Conservation (phyloP, 2,113 vertebrate genomes). For the Lophochroa leadbeateri region DNA sequence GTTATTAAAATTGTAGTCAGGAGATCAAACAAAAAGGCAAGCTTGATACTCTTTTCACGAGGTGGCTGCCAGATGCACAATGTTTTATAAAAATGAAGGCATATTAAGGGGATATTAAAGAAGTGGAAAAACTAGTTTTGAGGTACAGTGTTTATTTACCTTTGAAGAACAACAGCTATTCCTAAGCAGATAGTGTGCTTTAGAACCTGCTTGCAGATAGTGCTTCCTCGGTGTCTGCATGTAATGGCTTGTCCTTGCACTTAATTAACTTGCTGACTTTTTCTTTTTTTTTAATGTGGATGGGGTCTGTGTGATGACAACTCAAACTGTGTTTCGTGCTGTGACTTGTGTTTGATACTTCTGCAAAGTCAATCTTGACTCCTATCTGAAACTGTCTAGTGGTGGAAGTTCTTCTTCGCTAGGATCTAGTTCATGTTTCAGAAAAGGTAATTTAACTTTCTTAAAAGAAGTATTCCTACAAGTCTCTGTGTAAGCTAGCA, state of each 20-base stretch:
- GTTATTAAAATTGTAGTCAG: neutral
- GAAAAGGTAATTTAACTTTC: neutral
- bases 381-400: neutral
- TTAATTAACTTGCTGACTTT: neutral
- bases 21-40: neutral
- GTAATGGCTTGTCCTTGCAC: neutral
- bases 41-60: neutral
- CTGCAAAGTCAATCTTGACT: neutral
- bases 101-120: neutral
- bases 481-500: neutral
- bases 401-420: neutral
- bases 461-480: neutral
- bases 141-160: neutral
- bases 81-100: neutral
- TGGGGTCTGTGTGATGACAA: neutral
- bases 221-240: neutral
- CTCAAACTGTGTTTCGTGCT: neutral
- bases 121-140: neutral
- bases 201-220: neutral
- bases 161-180: neutral
- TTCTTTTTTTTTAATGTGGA: neutral
- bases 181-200: neutral
- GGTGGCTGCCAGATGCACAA: neutral
- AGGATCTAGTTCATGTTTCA: neutral
- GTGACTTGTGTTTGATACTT: constrained; percentile 16